Percentiles rank a stretch among this genome's conserved stretches.
These are phyloP conservation scores for Alcis repandata DNA, from an alignment of 2,888 invertebrate genomes.

Conservation along the genomic window DNA sequence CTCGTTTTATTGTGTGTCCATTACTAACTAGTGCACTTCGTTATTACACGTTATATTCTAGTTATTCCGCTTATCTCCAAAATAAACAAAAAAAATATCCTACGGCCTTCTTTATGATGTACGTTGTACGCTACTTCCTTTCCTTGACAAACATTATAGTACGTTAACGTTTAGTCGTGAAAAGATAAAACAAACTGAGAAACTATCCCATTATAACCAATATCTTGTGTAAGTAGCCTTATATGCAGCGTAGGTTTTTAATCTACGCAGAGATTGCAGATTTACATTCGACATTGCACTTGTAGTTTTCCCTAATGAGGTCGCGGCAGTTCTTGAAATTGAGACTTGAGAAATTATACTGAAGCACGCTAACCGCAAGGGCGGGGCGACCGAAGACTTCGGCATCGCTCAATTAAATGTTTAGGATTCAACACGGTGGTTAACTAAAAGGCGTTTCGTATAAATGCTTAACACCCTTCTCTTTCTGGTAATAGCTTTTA, in stretches of 20 bases:
- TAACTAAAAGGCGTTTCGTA: neutral
- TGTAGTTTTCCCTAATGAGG: conserved; percentile 10
- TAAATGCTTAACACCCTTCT: neutral
- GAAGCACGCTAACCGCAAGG: conserved; percentile 10
- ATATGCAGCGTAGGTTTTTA: neutral
- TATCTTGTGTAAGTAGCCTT: neutral
- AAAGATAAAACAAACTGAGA: no score
- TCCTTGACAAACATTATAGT: no score
- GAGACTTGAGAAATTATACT: conserved; percentile 3
- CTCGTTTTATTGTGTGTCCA: no score
- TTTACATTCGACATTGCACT: conserved; percentile 16
- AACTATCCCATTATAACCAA: no score
- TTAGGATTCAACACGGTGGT: neutral
- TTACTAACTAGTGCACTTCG: no score
- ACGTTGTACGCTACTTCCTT: no score
- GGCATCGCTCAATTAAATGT: neutral
- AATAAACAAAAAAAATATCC: no score
- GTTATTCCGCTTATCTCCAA: no score
- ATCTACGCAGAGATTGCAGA: conserved; percentile 2
- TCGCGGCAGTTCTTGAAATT: conserved; percentile 2
- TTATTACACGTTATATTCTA: no score
- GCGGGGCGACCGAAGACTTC: conserved; percentile 1
- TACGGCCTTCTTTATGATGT: no score
- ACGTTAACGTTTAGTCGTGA: no score
- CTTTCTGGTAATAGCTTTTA: neutral